Base-by-base conservation (phyloP, 2,888 invertebrate genomes). In the Brassicogethes aeneus region DNA sequence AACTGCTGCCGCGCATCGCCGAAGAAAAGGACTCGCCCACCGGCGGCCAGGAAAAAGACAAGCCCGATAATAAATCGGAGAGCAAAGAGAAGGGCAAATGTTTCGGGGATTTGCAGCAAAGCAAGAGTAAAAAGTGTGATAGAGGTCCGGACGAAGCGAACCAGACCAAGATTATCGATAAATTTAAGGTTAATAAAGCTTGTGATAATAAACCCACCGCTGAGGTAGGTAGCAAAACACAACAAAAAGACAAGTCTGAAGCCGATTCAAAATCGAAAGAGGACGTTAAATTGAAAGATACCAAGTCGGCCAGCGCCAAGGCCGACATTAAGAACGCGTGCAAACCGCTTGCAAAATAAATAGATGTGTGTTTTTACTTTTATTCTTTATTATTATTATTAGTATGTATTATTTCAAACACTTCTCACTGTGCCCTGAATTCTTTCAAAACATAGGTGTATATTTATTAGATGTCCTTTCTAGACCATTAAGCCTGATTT, bases 1-100 rank as follows among this genome's bases (percentile, higher is more conserved):
- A 76, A 56, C 72, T 81, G 40, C 67, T 90, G 57, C 90, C 90
- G 1, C 70, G 90, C 49, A 90, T 90, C 43, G 89, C 90, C 0
- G 90, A 90, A 68, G 90, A 90, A 64, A 89, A 88, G 60, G 85
- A 86, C 65, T 85, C 84, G 13, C 85, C 85, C 0, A 83, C 85
- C 1, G 82, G 81, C 41, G 64, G 58, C 3, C 61, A 55, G 32
- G 23, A 23, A 23, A 23, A 23, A 23, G 23, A 23, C 10, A 23
- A 23, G 23, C 23, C 23, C 23, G 23, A 23, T 10, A 23, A 23
- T 7, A 23, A 7, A 23, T 7, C 23, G 23, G 23, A 23, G 5
- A 10, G 5, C 5, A 23, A 23, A 23, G 5, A 5, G 10, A 23
- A 23, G 10, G 10, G 5, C 23, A 10, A 7, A 7, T 10, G 5